Evolutionary conservation across 2,888 invertebrate genomes (phyloP), one percentile per base, ranked within the genome.

Genomic region (Dendrolimus houi): DNA sequence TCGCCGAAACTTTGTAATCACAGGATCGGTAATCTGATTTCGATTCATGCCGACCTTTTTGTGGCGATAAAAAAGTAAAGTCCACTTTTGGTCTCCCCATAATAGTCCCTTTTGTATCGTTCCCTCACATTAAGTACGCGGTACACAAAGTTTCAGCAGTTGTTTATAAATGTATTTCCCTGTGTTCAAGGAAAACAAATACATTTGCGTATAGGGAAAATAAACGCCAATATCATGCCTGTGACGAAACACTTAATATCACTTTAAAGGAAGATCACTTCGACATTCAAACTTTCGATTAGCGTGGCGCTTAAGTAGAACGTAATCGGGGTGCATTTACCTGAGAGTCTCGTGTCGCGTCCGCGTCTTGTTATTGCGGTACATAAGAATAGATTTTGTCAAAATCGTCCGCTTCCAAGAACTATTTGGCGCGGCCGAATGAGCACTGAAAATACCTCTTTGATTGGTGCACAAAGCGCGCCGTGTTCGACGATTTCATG

Each of bases 11-110:
- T 88, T 85, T 74, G 71, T 81, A 83, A 85, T 83, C 81, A 76
- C 81, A 75, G 79, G 79, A 77, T 73, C 74, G 72, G 70, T 85
- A 85, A 85, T 85, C 85, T 78, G 81, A 82, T 85, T 86, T 83
- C 83, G 81, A 84, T 85, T 79, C 79, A 77, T 77, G 74, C 79
- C 71, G 69, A 71, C 77, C 81, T 84, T 85, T 87, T 85, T 87
- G 83, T 75, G 74, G 73, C 68, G 63, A 68, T 79, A 84, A 85
- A 85, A 83, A 86, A 83, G 74, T 75, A 72, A 77, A 76, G 73
- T 73, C 75, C 74, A 73, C 77, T 77, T 74, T 72, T 71, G 71
- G 72, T 64, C 13, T 9, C 64, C 69, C 64, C 67, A 70, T 74
- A 74, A 71, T 70, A 70, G 69, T 68, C 69, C 69, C 71, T 69